These are phyloP conservation scores for Ceratosolen solmsi DNA, from an alignment of 1,140 invertebrate genomes.

Conservation along the genomic window DNA sequence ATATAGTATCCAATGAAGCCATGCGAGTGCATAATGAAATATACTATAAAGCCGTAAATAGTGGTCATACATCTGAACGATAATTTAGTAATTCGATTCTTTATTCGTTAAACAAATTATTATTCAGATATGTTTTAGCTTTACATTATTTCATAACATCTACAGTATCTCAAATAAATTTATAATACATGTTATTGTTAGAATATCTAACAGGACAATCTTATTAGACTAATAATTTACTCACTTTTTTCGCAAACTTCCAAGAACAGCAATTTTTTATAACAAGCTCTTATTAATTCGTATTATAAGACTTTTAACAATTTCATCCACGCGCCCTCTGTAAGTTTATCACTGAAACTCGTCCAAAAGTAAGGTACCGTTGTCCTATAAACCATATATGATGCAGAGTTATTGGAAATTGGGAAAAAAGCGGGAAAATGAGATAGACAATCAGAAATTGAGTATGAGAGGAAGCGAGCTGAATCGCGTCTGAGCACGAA, in stretches of 20 bases:
- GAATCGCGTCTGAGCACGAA: conserved; percentile 68
- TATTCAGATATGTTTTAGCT: not conserved
- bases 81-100: not conserved
- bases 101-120: not conserved
- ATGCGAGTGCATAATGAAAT: not conserved
- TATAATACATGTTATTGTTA: not conserved
- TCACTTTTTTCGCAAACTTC: not conserved
- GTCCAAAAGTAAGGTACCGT: no score
- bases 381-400: no score
- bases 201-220: not conserved
- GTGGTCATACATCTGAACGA: not conserved
- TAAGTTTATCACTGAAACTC: no score
- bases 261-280: no score
- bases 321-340: no score
- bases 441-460: conserved; percentile 27
- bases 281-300: not conserved
- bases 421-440: not conserved
- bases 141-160: not conserved
- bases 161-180: no score
- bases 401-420: not conserved
- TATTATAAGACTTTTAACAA: no score
- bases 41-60: no score
- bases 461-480: conserved; percentile 54
- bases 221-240: not conserved
- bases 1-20: no score